phyloP scores from a whole-genome alignment of 2,797 vertebrate genomes.

The Falco novaeseelandiae region DNA sequence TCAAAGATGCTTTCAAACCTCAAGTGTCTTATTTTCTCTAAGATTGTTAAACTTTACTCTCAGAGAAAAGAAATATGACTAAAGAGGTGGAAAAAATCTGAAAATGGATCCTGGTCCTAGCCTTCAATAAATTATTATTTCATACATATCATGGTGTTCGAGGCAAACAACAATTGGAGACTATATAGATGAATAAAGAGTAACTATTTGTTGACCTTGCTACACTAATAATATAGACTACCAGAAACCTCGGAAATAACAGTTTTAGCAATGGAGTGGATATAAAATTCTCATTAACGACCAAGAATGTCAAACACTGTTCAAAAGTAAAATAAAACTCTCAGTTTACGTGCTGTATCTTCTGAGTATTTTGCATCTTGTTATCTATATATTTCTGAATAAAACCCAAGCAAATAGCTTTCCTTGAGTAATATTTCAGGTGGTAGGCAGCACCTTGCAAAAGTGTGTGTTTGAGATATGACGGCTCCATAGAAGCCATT shows the following conservation, averaged over 20 bases:
- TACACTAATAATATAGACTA: neutral
- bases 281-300: neutral
- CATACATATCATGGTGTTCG: neutral
- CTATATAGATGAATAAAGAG: neutral
- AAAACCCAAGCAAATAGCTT: neutral
- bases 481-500: neutral
- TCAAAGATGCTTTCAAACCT: neutral
- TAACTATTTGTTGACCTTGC: neutral
- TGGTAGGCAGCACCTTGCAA: neutral
- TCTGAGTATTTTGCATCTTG: neutral
- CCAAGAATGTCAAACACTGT: neutral
- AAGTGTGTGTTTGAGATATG: neutral
- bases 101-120: neutral
- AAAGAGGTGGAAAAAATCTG: neutral
- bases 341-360: neutral
- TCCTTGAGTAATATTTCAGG: neutral
- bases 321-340: neutral
- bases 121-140: neutral
- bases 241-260: neutral
- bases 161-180: neutral
- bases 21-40: neutral
- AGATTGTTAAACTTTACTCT: neutral
- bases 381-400: neutral
- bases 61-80: neutral
- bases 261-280: neutral